Percentiles rank a stretch among this genome's conserved stretches.
Evolutionary conservation across 2,888 invertebrate species (phyloP).

Genomic region (Fragum sueziense): DNA sequence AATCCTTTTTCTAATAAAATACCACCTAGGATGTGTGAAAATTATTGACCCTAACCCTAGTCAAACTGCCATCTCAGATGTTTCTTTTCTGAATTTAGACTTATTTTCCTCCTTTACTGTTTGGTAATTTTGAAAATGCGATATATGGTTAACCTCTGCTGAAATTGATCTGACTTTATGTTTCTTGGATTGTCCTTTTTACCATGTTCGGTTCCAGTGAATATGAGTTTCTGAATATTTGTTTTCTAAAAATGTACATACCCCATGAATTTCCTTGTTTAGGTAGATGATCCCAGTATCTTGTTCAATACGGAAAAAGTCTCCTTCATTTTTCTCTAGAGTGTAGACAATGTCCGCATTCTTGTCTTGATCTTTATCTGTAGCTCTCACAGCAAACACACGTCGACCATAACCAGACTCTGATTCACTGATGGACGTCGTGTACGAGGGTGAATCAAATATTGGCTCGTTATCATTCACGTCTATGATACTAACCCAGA

Average conservation of each 20-base stretch:
- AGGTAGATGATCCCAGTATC: slow-evolving; percentile 98
- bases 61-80: no score
- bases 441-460: slow-evolving; percentile 77
- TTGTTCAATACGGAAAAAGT: slow-evolving; percentile 97
- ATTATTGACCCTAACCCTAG: no score
- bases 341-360: slow-evolving; percentile 87
- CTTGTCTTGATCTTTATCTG: slow-evolving; percentile 97
- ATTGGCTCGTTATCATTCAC: slow-evolving; percentile 77
- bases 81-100: no score
- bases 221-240: no score
- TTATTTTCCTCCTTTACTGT: no score
- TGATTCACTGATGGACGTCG: slow-evolving; percentile 57
- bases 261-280: slow-evolving; percentile 89
- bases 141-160: no score
- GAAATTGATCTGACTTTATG: no score
- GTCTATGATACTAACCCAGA: slow-evolving; percentile 83
- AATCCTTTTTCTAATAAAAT: no score
- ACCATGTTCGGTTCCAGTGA: no score
- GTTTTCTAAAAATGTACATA: slow-evolving; percentile 64
- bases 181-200: no score
- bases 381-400: slow-evolving; percentile 85
- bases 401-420: slow-evolving; percentile 62
- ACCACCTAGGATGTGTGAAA: no score
- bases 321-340: slow-evolving; percentile 89
- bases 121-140: no score